A percentile compares a stretch with the other conserved stretches of the same genome.
These are phyloP conservation scores for Batillaria attramentaria DNA, from an alignment of 1,140 invertebrate genomes.

Conservation along the genomic window DNA sequence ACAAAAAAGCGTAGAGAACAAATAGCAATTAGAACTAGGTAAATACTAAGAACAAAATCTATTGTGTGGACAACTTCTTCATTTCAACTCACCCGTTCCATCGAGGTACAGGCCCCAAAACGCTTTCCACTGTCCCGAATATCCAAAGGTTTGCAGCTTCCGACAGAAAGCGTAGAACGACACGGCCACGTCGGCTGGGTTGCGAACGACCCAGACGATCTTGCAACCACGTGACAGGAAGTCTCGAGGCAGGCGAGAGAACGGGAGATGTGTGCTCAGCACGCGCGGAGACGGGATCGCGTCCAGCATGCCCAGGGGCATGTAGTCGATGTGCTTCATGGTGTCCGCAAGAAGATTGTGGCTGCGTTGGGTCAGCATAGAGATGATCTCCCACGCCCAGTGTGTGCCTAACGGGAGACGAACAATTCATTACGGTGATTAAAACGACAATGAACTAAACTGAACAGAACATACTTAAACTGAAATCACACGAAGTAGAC, in stretches of 20 bases:
- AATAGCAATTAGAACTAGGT: no score
- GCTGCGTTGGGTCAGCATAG: slow-evolving; percentile 38
- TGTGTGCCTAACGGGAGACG: slow-evolving; percentile 42
- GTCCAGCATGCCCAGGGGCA: slow-evolving; percentile 23
- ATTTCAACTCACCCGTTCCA: slow-evolving; percentile 18
- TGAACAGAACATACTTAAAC: no score
- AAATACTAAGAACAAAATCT: no score
- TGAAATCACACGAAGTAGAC: no score
- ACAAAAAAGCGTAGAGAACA: no score
- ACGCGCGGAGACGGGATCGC: slow-evolving; percentile 40
- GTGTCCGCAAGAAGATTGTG: slow-evolving; percentile 25
- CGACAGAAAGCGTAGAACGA: slow-evolving; percentile 43
- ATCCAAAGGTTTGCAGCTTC: slow-evolving; percentile 15
- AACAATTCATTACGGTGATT: background rate
- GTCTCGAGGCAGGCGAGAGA: slow-evolving; percentile 35
- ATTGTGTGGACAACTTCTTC: no score
- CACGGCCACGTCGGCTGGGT: slow-evolving; percentile 47
- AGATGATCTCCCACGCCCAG: slow-evolving; percentile 51
- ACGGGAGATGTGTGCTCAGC: slow-evolving; percentile 44
- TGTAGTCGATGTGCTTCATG: slow-evolving; percentile 27
- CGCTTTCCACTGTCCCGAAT: slow-evolving; percentile 23
- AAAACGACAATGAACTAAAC: background rate
- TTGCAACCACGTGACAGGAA: slow-evolving; percentile 36
- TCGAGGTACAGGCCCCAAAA: slow-evolving; percentile 25
- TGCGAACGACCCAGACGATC: slow-evolving; percentile 44